Evolutionary conservation across 2,888 invertebrate species (phyloP), one percentile per base, ranked within the genome.

Genomic region (Blomia tropicalis): DNA sequence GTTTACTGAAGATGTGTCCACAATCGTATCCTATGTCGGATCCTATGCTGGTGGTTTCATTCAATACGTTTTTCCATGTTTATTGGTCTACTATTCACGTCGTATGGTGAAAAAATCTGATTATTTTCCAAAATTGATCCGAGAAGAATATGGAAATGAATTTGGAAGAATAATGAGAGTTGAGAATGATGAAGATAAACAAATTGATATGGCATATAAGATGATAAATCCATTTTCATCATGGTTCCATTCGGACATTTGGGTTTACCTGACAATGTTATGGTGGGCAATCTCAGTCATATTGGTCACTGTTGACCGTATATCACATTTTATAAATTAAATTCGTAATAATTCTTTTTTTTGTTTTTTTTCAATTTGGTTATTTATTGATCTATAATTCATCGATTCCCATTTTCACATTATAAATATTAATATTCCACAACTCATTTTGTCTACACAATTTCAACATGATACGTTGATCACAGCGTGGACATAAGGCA

Each of bases 1-100:
- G 71, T 80, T 80, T 66, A 85, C 91, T 0, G 84, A 88, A 72
- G 83, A 89, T 75, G 80, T 96, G n/a, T 75, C 77, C 66, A 70
- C 77, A 47, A 71, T 79, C 32, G 79, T 79, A 0, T 84, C 86
- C 64, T 82, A 95, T 64, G 96, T 95, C 0, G 95, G 96, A 0
- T 88, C 90, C 0, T 93, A 90, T 74, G 92, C 91, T 0, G 93
- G 95, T 0, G 84, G 87, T 1, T 86, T 84, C 1, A 91, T 98
- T 47, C 95, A 96, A 74, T 98, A 95, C 75, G 74, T 95, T 22
- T 85, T 96, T 69, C 96, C 95, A 0, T 85, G 87, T 0, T 78
- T 83, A 60, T 76, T 96, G 54, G 89, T 93, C 3, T 80, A 84
- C 71, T 81, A 79, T 60, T 85, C 88, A 0, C 78, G 91, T 3